These are phyloP conservation scores for Trachops cirrhosus DNA, from an alignment of 2,797 vertebrate species.

Conservation along the genomic window DNA sequence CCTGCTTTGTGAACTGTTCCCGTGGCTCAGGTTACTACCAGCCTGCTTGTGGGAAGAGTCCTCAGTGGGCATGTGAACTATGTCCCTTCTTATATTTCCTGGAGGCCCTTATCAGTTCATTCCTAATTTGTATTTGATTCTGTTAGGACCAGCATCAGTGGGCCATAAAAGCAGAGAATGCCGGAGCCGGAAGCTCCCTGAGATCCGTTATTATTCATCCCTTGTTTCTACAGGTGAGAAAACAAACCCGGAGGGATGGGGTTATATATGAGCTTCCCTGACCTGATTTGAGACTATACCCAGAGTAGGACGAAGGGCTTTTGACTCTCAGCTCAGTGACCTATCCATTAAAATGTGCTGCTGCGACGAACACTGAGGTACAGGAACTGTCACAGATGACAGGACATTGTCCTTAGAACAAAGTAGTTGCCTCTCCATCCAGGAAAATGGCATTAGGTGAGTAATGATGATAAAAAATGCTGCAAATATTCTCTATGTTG, in stretches of 20 bases:
- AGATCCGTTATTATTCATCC: neutral
- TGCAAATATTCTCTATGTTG: neutral
- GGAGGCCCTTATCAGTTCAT: neutral
- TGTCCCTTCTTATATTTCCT: neutral
- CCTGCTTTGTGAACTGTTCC: no score
- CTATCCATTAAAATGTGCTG: neutral
- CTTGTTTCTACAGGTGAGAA: neutral
- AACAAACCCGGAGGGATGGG: neutral
- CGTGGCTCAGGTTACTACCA: neutral
- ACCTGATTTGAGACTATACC: neutral
- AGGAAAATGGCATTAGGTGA: neutral
- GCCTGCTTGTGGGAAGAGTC: neutral
- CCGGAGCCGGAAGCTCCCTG: neutral
- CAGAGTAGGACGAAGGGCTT: neutral
- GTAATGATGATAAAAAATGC: neutral
- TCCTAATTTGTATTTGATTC: neutral
- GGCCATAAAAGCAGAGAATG: neutral
- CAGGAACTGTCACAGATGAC: neutral
- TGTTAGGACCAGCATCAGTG: neutral
- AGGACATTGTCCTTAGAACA: neutral
- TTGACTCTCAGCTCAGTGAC: neutral
- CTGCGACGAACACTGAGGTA: neutral
- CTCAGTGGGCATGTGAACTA: neutral
- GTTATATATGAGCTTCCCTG: neutral
- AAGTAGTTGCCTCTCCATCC: neutral